Base-by-base conservation (phyloP, 2,797 vertebrate species). In the Sebastes nivosus region DNA sequence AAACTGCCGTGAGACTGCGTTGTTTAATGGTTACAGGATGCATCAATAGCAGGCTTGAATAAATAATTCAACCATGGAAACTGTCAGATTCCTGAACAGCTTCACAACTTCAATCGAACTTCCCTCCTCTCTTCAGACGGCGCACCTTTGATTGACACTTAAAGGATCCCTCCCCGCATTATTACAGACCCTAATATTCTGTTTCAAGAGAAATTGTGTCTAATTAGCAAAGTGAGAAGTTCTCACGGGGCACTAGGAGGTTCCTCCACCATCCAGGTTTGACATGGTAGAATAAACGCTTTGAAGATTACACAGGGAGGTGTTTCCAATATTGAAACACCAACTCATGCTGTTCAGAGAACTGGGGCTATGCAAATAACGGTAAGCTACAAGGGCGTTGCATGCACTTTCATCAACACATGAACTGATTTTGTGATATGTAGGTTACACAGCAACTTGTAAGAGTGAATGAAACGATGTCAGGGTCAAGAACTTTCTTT, bases 401-500 rank as follows among this genome's bases (percentile, higher is more conserved):
- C 86, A 30, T 12, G 24, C 25, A 71, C 65, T 90, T 88, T 87
- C 86, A 86, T 86, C 88, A 90, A 83, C 57, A n/a, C n/a, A 52
- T 16, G 42, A 22, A 22, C 29, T 32, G 61, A 76, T 84, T 57
- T 27, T 64, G 12, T 66, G 58, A 73, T 42, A 78, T 73, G 71
- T 25, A 16, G 13, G 27, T n/a, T 64, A 55, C 59, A 61, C 29
- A 36, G 27, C 27, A 55, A 30, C 25, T 59, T 77, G 75, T 52
- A 46, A 32, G 38, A 63, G 73, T 25, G 22, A n/a, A 34, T 22
- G 4, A 59, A 74, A 46, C 29, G 1, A 29, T 77, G n/a, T n/a
- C 18, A 11, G 25, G 30, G 55, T 79, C 61, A 58, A 52, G 29
- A 38, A 71, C 68, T 67, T 83, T 52, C 5, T 63, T 52, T 24